Conservation (phyloP, 2,797 vertebrate species). For the Columba guinea region DNA sequence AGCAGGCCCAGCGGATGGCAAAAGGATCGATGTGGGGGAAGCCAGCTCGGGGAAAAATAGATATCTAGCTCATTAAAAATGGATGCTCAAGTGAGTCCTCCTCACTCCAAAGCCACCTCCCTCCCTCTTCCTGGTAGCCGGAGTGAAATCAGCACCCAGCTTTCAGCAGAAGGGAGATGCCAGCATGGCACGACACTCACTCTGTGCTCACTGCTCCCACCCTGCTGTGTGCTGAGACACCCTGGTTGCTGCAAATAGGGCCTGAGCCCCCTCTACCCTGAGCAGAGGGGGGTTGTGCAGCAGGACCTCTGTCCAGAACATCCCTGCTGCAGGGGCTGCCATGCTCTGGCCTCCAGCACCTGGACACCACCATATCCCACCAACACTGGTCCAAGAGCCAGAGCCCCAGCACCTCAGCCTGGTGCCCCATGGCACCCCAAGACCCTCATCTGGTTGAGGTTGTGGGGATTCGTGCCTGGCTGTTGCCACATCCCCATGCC, state of each 20-base stretch:
- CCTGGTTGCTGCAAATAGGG: neutral
- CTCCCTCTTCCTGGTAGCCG: conserved; percentile 43
- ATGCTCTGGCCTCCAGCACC: rapidly evolving
- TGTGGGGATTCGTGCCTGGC: neutral
- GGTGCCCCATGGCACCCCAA: rapidly evolving
- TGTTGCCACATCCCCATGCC: neutral
- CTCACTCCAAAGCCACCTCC: conserved; percentile 55
- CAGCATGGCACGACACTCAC: rapidly evolving
- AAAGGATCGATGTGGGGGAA: conserved; percentile 59
- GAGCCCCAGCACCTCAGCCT: neutral
- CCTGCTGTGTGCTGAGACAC: rapidly evolving
- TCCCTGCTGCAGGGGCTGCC: neutral
- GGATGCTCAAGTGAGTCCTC: conserved; percentile 48
- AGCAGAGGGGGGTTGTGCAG: neutral
- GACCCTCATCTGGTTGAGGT: rapidly evolving
- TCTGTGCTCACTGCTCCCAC: neutral
- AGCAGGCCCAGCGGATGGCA: neutral
- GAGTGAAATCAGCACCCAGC: conserved; percentile 55
- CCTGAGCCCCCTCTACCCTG: rapidly evolving
- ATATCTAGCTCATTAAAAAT: conserved; percentile 68
- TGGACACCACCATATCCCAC: neutral
- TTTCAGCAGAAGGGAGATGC: conserved; percentile 25
- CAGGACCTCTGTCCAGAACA: neutral
- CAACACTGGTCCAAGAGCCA: rapidly evolving
- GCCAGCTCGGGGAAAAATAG: conserved; percentile 69